Base-by-base conservation (phyloP, 2,888 invertebrate species). In the Tanytarsus gracilentus region DNA sequence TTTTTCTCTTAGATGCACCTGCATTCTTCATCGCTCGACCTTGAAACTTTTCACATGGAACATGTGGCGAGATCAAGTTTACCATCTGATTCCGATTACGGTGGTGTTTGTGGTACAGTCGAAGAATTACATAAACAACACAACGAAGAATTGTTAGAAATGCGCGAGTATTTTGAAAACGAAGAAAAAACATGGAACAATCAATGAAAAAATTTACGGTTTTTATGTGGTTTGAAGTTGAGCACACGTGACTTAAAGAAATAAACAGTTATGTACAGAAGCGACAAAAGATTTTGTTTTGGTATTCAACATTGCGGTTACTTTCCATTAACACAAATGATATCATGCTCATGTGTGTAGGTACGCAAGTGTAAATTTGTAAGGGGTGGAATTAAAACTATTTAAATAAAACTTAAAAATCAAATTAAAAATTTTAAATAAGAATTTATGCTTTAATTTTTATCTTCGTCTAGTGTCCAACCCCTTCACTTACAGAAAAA, bases 31-130 rank as follows among this genome's bases (percentile, higher is more conserved):
- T n/a, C 21, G 11, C 76, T 79, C 25, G 75, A 82, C 44, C 69
- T 80, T 61, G 77, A 79, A 39, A 74, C 75, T 23, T 80, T 82
- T 66, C 78, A 79, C 16, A 3, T 6, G 67, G 72, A 77, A 62
- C 76, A 78, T 1, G 72, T 84, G 39, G 79, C 82, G 0, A 76
- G 77, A 50, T 75, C 77, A 1, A 77, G 77, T 50, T 68, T 84
- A 1, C 84, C 84, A 0, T 75, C 76, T 0, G 81, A 84, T 69
- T 80, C 76, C 0, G 81, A 84, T 69, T 80, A 77, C 66, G 83
- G 82, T 0, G 85, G 85, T 1, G 76, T 78, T 9, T 71, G 81
- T 9, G 39, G 49, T 16, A 51, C 61, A n/a, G 23, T 63, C 21
- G 30, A 61, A 25, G 62, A 64, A 29, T 39, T 65, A 11, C 61